A percentile compares a stretch with the other conserved stretches of the same genome.
Evolutionary conservation across 2,888 invertebrate species (phyloP).

Genomic region (Crioceris asparagi): DNA sequence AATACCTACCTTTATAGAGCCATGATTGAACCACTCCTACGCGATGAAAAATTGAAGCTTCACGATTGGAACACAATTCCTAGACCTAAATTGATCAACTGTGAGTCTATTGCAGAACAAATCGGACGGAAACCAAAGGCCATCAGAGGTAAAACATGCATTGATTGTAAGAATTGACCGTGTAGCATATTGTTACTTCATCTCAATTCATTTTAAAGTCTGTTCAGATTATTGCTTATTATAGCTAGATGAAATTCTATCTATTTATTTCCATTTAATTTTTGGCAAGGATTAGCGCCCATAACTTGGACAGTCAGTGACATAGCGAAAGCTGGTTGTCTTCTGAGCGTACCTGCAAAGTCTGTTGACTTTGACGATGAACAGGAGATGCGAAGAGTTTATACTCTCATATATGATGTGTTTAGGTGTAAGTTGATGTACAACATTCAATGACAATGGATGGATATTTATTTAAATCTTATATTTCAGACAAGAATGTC

Average conservation of each 20-base stretch:
- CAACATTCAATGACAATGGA: neutral
- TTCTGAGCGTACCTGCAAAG: slow-evolving; percentile 43
- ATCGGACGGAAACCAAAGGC: slow-evolving; percentile 9
- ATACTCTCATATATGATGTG: slow-evolving; percentile 62
- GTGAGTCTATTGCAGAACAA: slow-evolving; percentile 6
- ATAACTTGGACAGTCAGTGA: slow-evolving; percentile 37
- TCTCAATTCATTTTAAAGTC: no score
- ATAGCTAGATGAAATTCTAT: no score
- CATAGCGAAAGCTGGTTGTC: slow-evolving; percentile 47
- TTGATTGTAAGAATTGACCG: no score
- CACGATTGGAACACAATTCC: slow-evolving; percentile 35
- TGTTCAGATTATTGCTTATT: no score
- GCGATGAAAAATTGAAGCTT: slow-evolving; percentile 24
- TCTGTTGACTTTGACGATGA: slow-evolving; percentile 48
- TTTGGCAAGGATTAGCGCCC: no score
- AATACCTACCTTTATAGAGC: no score
- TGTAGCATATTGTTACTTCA: no score
- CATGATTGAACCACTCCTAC: slow-evolving; percentile 17
- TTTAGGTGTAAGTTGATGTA: slow-evolving; percentile 53
- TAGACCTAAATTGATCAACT: slow-evolving; percentile 18
- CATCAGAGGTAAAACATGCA: neutral
- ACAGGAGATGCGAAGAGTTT: slow-evolving; percentile 63
- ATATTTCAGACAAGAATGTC: slow-evolving; percentile 54
- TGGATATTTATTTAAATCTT: slow-evolving; percentile 7
- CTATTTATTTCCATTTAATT: no score